A percentile compares a stretch with the other conserved stretches of the same genome.
Conservation (phyloP, 2,888 invertebrate species). For the Volucella zonaria region DNA sequence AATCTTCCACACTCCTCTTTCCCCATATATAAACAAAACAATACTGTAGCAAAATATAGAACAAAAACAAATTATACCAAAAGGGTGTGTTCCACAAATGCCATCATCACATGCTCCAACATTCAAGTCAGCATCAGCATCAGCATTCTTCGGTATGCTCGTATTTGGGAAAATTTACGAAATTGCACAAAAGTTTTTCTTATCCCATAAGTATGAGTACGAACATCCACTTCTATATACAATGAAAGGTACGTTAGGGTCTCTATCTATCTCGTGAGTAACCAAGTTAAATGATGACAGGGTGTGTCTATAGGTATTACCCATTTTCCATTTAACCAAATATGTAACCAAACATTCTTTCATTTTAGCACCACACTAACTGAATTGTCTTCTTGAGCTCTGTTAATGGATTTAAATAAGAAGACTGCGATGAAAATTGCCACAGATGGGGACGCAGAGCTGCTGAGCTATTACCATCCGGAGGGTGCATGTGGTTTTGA, state of each 20-base stretch:
- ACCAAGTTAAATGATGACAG: conserved; percentile 65
- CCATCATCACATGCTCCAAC: conserved; percentile 18
- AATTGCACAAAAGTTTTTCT: conserved; percentile 64
- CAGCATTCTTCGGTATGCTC: conserved; percentile 24
- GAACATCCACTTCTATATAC: conserved; percentile 9
- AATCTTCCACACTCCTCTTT: conserved; percentile 18
- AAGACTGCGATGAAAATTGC: conserved; percentile 60
- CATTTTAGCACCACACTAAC: conserved; percentile 65
- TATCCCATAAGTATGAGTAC: conserved; percentile 42
- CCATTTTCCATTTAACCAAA: conserved; percentile 68
- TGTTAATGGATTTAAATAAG: conserved; percentile 71
- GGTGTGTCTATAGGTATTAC: conserved; percentile 69
- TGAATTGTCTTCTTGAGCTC: conserved; percentile 59
- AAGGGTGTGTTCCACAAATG: conserved; percentile 46
- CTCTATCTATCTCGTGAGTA: conserved; percentile 57
- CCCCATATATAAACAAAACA: conserved; percentile 45
- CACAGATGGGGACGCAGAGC: conserved; percentile 42
- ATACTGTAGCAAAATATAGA: conserved; percentile 35
- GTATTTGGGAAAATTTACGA: conserved; percentile 45
- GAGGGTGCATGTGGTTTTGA: conserved; percentile 39
- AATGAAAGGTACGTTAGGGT: conserved; percentile 31
- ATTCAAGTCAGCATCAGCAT: conserved; percentile 9
- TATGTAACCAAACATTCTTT: conserved; percentile 68
- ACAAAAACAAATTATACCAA: conserved; percentile 61
- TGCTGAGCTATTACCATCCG: conserved; percentile 48